Percentiles rank a stretch among this genome's conserved stretches.
Evolutionary conservation across 2,797 vertebrate species (phyloP).

Genomic region (Nannoperca australis): DNA sequence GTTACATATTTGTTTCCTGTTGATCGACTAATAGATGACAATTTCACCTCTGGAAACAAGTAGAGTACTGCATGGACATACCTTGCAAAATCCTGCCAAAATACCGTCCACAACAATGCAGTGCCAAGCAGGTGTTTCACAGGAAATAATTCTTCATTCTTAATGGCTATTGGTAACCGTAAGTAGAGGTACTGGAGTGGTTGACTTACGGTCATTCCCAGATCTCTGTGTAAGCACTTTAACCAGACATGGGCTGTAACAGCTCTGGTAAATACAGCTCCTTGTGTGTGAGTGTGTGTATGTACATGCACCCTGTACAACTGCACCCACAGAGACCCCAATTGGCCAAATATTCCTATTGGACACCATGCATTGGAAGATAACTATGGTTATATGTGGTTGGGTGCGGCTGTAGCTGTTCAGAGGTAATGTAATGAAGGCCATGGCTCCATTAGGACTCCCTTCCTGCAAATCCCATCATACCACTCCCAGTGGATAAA

Average conservation of each 20-base stretch:
- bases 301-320: conserved; percentile 5
- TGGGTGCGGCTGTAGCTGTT: conserved; percentile 39
- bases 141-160: conserved; percentile 28
- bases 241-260: conserved; percentile 41
- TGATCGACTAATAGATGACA: not conserved
- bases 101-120: conserved; percentile 5
- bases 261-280: conserved; percentile 50
- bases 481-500: conserved; percentile 66
- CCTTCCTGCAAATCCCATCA: conserved; percentile 81
- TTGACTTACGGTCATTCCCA: conserved; percentile 35
- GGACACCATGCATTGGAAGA: conserved; percentile 24
- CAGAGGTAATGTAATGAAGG: conserved; percentile 82
- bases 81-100: conserved; percentile 24
- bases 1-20: not conserved
- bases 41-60: not conserved
- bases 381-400: conserved; percentile 25
- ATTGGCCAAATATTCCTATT: conserved; percentile 22
- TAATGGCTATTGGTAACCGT: conserved; percentile 46
- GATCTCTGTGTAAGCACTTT: conserved; percentile 43
- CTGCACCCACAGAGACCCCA: conserved; percentile 34
- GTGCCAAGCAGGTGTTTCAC: conserved; percentile 13
- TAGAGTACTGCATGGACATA: not conserved
- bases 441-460: conserved; percentile 78
- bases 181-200: conserved; percentile 24
- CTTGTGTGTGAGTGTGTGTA: conserved; percentile 14